These are phyloP conservation scores for Cotesia typhae DNA, from an alignment of 1,140 invertebrate genomes.

Conservation along the genomic window DNA sequence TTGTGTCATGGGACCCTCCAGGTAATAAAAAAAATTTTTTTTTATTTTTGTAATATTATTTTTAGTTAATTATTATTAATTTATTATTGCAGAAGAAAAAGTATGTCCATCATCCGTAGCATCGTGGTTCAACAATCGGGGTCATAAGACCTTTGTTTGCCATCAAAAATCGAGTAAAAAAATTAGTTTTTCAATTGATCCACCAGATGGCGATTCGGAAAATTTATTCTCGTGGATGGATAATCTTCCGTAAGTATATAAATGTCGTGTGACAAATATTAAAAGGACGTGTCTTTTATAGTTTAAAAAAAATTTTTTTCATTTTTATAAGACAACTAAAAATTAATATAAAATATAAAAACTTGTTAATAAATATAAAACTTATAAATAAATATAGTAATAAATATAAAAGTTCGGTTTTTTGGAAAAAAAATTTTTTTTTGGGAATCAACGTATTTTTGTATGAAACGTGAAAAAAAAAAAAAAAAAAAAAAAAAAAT, in stretches of 20 bases:
- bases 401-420: too few species aligned
- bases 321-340: too few species aligned
- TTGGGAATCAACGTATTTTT: too few species aligned
- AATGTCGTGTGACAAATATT: too few species aligned
- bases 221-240: constrained; percentile 69
- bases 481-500: too few species aligned
- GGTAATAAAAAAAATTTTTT: constrained; percentile 47
- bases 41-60: constrained; percentile 13
- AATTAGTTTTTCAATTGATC: constrained; percentile 53
- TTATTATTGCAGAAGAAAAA: constrained; percentile 56
- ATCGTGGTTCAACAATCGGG: constrained; percentile 65
- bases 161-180: constrained; percentile 53
- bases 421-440: too few species aligned
- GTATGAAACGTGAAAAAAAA: too few species aligned
- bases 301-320: too few species aligned
- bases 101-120: constrained; percentile 72
- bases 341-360: too few species aligned
- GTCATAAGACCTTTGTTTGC: constrained; percentile 63
- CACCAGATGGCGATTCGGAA: constrained; percentile 54
- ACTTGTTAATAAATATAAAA: too few species aligned
- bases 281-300: too few species aligned
- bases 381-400: too few species aligned
- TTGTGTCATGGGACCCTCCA: constrained; percentile 68
- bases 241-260: constrained; percentile 51
- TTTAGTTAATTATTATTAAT: constrained; percentile 4